phyloP scores from a whole-genome alignment of 2,888 invertebrate species.

The Agriopis marginaria region DNA sequence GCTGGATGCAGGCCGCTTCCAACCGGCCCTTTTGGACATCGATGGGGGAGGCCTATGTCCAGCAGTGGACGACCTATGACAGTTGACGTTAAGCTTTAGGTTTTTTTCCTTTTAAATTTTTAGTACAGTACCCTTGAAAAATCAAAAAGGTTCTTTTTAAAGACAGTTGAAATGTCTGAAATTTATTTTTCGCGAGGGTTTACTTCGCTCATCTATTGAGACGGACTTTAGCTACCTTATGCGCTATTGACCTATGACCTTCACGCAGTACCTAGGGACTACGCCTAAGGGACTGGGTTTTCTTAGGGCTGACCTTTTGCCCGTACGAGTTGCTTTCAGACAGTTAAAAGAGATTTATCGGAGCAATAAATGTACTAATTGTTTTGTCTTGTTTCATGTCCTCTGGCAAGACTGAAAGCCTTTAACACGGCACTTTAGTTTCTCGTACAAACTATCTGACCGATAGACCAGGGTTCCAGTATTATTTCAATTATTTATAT shows the following conservation, averaged over 20 bases:
- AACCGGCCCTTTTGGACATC: too few species aligned
- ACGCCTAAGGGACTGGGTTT: background rate
- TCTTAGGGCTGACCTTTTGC: slow-evolving; percentile 14
- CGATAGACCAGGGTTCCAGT: too few species aligned
- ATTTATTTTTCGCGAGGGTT: background rate
- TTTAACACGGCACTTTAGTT: too few species aligned
- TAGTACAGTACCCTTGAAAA: too few species aligned
- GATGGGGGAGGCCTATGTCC: too few species aligned
- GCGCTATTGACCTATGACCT: slow-evolving; percentile 12
- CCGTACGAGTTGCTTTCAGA: slow-evolving; percentile 10
- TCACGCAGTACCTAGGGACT: background rate
- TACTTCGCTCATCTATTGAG: background rate
- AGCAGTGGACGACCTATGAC: too few species aligned
- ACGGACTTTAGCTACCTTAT: background rate
- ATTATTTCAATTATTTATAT: too few species aligned
- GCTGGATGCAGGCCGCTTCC: too few species aligned
- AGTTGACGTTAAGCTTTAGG: too few species aligned
- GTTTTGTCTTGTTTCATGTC: slow-evolving; percentile 6
- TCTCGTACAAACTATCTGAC: too few species aligned
- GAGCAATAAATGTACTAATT: slow-evolving; percentile 6
- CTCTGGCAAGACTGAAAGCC: too few species aligned
- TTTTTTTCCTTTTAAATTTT: too few species aligned
- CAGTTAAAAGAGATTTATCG: slow-evolving; percentile 11
- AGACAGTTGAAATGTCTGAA: background rate
- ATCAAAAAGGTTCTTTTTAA: background rate